These are phyloP conservation scores for Pantherophis guttatus DNA, from an alignment of 2,113 vertebrate species.

Conservation along the genomic window DNA sequence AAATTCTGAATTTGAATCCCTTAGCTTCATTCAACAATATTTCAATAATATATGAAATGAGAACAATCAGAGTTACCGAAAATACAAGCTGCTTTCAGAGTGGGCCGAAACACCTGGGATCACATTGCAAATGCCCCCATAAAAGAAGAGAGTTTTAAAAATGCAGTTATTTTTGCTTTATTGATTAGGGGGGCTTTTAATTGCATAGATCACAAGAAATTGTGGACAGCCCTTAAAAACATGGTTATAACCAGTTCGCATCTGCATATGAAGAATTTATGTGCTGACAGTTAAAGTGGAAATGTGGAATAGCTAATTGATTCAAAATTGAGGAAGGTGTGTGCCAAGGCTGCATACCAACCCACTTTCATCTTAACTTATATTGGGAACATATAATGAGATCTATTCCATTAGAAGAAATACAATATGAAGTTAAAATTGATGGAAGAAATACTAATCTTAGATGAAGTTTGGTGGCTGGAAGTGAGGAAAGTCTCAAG, in stretches of 20 bases:
- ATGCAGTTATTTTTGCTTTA: not conserved
- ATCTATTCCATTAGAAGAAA: not conserved
- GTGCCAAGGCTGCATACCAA: not conserved
- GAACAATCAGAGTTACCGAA: not conserved
- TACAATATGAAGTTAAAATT: not conserved
- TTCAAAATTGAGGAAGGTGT: not conserved
- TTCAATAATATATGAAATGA: not conserved
- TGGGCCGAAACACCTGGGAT: not conserved
- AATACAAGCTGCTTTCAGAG: not conserved
- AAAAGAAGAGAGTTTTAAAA: not conserved
- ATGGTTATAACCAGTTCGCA: not conserved
- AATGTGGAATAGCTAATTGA: not conserved
- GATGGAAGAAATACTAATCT: not conserved
- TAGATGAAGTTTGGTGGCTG: not conserved
- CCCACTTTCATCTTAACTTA: not conserved
- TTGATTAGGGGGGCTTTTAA: not conserved
- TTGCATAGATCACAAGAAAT: not conserved
- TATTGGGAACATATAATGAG: not conserved
- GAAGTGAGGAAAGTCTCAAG: not conserved
- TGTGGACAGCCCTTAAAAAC: not conserved
- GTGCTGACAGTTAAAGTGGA: not conserved
- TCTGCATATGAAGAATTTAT: not conserved
- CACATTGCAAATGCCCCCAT: not conserved
- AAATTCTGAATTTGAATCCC: constrained; percentile 2
- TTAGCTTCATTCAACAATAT: constrained; percentile 7